These are phyloP conservation scores for Isichthys henryi DNA, from an alignment of 2,113 vertebrate genomes.

Conservation along the genomic window DNA sequence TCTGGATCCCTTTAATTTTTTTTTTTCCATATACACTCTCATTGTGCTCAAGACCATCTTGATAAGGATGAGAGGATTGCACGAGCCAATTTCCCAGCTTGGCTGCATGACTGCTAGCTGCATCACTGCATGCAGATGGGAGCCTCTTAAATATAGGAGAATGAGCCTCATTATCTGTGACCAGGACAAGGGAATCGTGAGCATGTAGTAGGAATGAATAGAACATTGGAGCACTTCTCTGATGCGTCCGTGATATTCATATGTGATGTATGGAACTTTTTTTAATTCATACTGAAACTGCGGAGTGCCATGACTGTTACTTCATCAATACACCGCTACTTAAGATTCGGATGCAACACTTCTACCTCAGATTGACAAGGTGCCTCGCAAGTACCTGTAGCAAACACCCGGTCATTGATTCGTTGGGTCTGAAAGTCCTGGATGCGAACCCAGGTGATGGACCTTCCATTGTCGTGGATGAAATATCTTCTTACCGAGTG, in stretches of 20 bases:
- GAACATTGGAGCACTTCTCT: not conserved
- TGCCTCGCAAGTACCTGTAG: conserved; percentile 36
- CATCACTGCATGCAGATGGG: not conserved
- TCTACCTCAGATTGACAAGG: conserved; percentile 38
- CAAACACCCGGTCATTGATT: conserved; percentile 35
- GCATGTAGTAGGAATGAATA: not conserved
- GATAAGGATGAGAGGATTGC: not conserved
- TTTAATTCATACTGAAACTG: not conserved
- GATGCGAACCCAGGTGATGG: conserved; percentile 40
- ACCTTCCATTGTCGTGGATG: conserved; percentile 64
- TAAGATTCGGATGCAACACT: conserved; percentile 12
- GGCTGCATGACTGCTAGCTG: not conserved
- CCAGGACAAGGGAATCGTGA: not conserved
- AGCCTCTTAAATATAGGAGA: not conserved
- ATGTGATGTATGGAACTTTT: not conserved
- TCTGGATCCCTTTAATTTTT: not conserved
- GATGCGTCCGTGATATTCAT: not conserved
- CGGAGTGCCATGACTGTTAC: conserved; percentile 26
- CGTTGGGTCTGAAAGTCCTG: conserved; percentile 20
- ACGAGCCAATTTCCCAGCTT: not conserved
- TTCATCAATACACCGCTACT: conserved; percentile 21
- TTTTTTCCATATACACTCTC: not conserved
- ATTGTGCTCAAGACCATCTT: not conserved
- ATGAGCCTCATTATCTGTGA: not conserved
- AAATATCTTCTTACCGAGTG: conserved; percentile 55